Percentiles rank a stretch among this genome's conserved stretches.
These are phyloP conservation scores for Drosophila novamexicana DNA, from an alignment of 1,140 invertebrate genomes.

Conservation along the genomic window DNA sequence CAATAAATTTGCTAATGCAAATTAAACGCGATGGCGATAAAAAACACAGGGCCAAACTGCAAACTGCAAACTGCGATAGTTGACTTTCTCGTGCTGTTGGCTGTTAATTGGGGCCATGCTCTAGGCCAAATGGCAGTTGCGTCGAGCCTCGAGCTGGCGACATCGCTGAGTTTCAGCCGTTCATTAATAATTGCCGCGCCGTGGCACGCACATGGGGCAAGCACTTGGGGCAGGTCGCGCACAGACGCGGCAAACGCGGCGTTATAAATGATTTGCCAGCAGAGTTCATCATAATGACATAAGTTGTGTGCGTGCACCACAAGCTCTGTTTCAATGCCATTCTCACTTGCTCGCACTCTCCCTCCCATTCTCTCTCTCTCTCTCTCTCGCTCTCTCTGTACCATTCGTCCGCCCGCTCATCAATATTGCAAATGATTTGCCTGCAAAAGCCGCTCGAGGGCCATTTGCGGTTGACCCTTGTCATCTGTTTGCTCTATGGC, in stretches of 20 bases:
- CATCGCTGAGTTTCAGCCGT: slow-evolving; percentile 40
- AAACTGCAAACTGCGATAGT: slow-evolving; percentile 20
- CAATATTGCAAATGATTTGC: slow-evolving; percentile 75
- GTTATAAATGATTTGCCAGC: slow-evolving; percentile 58
- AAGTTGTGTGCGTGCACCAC: slow-evolving; percentile 48
- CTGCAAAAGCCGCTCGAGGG: slow-evolving; percentile 48
- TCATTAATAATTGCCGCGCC: slow-evolving; percentile 71
- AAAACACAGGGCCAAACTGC: background rate
- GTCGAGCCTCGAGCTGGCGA: slow-evolving; percentile 9
- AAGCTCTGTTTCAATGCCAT: slow-evolving; percentile 41
- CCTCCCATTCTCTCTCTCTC: background rate
- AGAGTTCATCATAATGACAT: slow-evolving; percentile 73
- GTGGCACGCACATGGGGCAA: slow-evolving; percentile 4
- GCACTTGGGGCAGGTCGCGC: background rate
- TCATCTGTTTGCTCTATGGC: slow-evolving; percentile 26
- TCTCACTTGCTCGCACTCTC: slow-evolving; percentile 8
- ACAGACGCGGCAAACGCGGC: background rate
- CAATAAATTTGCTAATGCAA: slow-evolving; percentile 67
- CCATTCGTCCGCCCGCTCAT: slow-evolving; percentile 27
- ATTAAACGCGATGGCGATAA: slow-evolving; percentile 9
- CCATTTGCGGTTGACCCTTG: slow-evolving; percentile 57
- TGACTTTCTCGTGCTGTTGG: background rate
- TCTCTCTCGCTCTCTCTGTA: slow-evolving; percentile 8
- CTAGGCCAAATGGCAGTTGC: slow-evolving; percentile 4
- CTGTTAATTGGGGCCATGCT: background rate